Evolutionary conservation across 2,113 vertebrate species (phyloP).

Genomic region (Naja naja): DNA sequence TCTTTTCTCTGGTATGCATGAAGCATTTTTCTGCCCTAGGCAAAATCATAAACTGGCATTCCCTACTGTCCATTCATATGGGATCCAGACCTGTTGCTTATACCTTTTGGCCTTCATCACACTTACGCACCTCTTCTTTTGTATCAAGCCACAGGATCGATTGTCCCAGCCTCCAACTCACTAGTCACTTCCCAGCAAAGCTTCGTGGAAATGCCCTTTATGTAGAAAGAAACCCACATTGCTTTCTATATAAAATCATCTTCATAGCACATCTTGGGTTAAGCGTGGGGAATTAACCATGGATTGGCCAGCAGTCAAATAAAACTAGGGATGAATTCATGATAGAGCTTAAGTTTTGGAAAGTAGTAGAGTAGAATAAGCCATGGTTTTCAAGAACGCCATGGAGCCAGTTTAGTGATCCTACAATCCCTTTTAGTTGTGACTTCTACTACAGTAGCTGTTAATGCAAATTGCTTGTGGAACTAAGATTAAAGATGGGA

Average conservation of each 20-base stretch:
- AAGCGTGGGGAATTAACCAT: neutral
- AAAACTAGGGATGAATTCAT: neutral
- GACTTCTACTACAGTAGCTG: neutral
- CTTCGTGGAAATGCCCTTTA: neutral
- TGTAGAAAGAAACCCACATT: neutral
- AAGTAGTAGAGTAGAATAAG: neutral
- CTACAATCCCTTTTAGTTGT: neutral
- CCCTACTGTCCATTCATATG: neutral
- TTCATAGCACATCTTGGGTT: neutral
- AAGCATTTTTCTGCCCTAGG: neutral
- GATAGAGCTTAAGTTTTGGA: neutral
- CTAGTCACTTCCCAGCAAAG: neutral
- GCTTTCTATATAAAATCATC: neutral
- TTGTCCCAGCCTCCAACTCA: neutral
- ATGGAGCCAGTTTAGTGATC: neutral
- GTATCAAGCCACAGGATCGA: neutral
- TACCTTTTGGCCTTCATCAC: neutral
- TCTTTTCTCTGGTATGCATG: neutral
- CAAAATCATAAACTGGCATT: neutral
- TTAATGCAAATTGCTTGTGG: neutral
- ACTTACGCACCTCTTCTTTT: neutral
- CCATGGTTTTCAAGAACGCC: neutral
- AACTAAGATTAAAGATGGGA: neutral
- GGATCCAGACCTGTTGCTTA: neutral
- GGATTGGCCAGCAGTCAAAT: neutral